Conservation (phyloP, 2,113 vertebrate species). For the Edolisoma coerulescens region DNA sequence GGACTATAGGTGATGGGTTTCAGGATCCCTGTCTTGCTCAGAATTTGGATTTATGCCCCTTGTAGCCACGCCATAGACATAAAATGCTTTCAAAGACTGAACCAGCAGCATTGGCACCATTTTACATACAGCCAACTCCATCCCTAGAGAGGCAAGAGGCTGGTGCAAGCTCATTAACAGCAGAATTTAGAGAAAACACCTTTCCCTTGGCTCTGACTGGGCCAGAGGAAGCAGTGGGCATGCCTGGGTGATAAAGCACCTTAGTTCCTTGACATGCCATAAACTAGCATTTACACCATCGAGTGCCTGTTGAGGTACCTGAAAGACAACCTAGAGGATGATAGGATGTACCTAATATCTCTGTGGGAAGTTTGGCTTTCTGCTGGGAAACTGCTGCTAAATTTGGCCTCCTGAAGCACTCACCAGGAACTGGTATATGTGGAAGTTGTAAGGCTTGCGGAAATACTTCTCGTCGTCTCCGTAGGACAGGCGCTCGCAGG, state of each 20-base stretch:
- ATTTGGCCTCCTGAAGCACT: neutral
- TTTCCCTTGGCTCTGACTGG: neutral
- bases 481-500: slow-evolving; percentile 86
- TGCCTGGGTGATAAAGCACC: neutral
- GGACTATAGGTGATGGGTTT: neutral
- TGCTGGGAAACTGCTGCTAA: neutral
- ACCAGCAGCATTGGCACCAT: neutral
- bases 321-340: neutral
- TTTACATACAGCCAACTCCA: neutral
- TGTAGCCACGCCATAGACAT: neutral
- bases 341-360: neutral
- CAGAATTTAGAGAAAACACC: neutral
- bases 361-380: neutral
- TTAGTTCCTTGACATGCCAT: neutral
- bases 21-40: neutral
- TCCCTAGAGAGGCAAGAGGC: neutral
- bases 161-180: neutral
- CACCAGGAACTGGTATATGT: slow-evolving; percentile 85
- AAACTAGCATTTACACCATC: neutral
- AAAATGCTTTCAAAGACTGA: neutral
- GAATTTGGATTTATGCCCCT: neutral
- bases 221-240: neutral
- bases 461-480: slow-evolving; percentile 88
- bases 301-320: neutral
- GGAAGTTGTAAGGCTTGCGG: slow-evolving; percentile 90